Base-by-base conservation (phyloP, 2,113 vertebrate species). In the Cephalopholis sonnerati region DNA sequence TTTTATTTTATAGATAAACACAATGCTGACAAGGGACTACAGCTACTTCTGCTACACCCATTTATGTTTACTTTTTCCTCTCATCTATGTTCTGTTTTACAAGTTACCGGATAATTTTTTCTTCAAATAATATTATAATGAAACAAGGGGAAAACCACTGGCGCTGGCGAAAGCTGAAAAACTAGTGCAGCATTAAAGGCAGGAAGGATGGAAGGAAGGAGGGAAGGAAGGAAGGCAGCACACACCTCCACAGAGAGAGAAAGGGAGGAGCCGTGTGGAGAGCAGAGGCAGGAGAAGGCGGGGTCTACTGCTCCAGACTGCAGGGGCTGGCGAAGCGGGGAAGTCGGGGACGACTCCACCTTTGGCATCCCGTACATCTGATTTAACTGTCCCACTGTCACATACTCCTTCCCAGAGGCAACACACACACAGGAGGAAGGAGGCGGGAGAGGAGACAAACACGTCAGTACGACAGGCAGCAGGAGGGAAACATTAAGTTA, bases 161-260 rank as follows among this genome's bases (percentile, higher is more conserved):
- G 17, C 32, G 22, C 27, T 36, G 1, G 22, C 41, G 48, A 53
- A 50, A 59, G 12, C 18, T 1, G 2, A 10, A 36, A 12, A 32
- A 63, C 27, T 36, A 36, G 6, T 36, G 32, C 32, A 36, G 32
- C 6, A 36, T 36, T 36, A 48, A 69, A 51, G 3, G 46, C 24
- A 25, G 24, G 15, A 48, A 48, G 46, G 12, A 54, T 20, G 55
- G 36, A 53, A 46, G 12, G 7, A 62, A 32, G 63, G 25, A 61
- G 5, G 44, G 29, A 53, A 12, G 29, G 61, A 41, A 63, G 50
- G 51, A 66, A 72, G 87, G 63, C 32, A 62, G 90, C 82, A 97
- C 97, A 84, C 95, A 97, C 97, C 97, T 97, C 96, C 84, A 94
- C 77, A 63, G 94, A 94, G 82, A 96, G 4, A 90, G 94, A 95